phyloP scores from a whole-genome alignment of 2,113 vertebrate genomes.

The Clarias gariepinus region DNA sequence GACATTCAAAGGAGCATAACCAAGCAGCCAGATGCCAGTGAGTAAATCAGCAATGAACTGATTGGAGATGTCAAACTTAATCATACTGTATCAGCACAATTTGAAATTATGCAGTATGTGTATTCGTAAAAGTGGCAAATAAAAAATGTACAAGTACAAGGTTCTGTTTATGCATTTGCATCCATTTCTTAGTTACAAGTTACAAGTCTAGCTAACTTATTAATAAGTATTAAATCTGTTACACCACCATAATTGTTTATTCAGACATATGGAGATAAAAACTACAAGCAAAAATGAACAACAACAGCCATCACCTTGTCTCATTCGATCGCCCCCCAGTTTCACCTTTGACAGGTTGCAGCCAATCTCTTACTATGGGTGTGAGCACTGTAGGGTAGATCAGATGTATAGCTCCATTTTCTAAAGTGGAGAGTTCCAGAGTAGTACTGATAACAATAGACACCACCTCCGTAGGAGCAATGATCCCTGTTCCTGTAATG shows the following conservation, averaged over 20 bases:
- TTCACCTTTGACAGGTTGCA: conserved; percentile 75
- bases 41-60: not conserved
- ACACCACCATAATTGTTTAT: not conserved
- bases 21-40: not conserved
- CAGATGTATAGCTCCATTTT: conserved; percentile 82
- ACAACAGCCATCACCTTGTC: conserved; percentile 64
- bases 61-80: not conserved
- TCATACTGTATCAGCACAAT: not conserved
- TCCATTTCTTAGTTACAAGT: not conserved
- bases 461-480: conserved; percentile 82
- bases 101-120: not conserved
- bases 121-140: not conserved
- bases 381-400: conserved; percentile 81
- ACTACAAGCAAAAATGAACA: not conserved
- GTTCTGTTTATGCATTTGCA: not conserved
- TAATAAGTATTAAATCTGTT: not conserved
- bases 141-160: not conserved
- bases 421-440: conserved; percentile 84
- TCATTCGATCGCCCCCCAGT: conserved; percentile 85
- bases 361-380: conserved; percentile 71
- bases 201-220: not conserved
- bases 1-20: not conserved
- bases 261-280: not conserved
- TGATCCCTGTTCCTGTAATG: conserved; percentile 79
- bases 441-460: conserved; percentile 83